Base-by-base conservation (phyloP, 2,797 vertebrate genomes). In the Atherinosoma microstoma region DNA sequence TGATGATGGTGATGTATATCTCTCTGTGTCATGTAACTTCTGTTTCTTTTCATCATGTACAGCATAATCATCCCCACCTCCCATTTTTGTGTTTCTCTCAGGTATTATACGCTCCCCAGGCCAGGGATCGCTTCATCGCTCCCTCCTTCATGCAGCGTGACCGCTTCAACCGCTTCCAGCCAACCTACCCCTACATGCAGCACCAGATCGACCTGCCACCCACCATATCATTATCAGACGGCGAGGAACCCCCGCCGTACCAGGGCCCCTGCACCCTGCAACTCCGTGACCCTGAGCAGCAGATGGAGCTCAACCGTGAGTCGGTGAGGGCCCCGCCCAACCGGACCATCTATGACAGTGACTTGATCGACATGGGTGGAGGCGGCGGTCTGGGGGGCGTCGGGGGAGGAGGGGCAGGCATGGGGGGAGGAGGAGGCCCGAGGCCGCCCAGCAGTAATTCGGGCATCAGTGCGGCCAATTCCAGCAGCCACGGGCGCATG, bases 271-370 rank as follows among this genome's bases (percentile, higher is more conserved):
- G 97, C 88, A 96, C 97, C 4, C 94, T 99, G 61, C 98, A 99
- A 92, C 97, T 99, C 12, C 95, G 98, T 0, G 96, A 99, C 91
- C 97, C 97, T 0, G 98, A 99, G 91, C 97, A 99, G 87, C 98
- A 99, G 87, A 96, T 98, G 95, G 98, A 99, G 95, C 96, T 99
- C 73, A 99, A 99, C 93, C 94, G 97, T 0, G 98, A 99, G 91
- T 99, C 97, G 0, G 98, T 99, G 73, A 93, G 98, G 1, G 97
- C 98, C 0, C 98, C 98, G 6, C 97, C 98, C 2, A 99, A 99
- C 93, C 94, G 98, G 91, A 99, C 98, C 93, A 95, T 99, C 92
- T 99, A 97, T 27, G 96, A 99, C 94, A 93, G 92, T 88, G 92
- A 93, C 89, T 92, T 93, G 87, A 93, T 93, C 57, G 91, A 93